A percentile compares a stretch with the other conserved stretches of the same genome.
phyloP scores from a whole-genome alignment of 1,140 invertebrate genomes.

The Gryllus bimaculatus region DNA sequence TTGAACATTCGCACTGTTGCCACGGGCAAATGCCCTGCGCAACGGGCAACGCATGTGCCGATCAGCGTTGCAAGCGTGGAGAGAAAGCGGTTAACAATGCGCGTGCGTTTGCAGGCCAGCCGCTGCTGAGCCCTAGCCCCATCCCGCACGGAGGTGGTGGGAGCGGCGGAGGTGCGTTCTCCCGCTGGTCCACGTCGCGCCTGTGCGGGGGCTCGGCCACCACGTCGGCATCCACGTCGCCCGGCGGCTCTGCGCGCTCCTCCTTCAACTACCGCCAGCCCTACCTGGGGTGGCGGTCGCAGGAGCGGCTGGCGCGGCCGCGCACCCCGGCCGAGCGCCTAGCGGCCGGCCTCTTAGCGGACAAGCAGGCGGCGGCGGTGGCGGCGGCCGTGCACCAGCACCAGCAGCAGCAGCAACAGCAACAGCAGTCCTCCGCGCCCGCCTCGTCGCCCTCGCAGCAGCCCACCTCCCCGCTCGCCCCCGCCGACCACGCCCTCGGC shows the following conservation, averaged over 20 bases:
- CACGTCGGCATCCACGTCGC: constrained; percentile 42
- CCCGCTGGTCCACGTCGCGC: constrained; percentile 76
- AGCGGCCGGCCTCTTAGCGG: constrained; percentile 45
- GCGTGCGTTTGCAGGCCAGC: constrained; percentile 7
- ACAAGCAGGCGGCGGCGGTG: constrained; percentile 28
- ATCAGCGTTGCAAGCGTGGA: too few relatives aligned
- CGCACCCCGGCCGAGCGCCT: constrained; percentile 75
- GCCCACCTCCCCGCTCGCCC: background rate
- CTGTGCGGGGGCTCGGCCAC: constrained; percentile 55
- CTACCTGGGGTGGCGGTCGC: constrained; percentile 81
- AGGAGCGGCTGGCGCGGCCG: constrained; percentile 65
- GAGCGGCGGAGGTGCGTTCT: constrained; percentile 37
- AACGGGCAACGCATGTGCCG: too few relatives aligned
- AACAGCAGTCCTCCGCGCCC: background rate
- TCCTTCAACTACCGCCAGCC: constrained; percentile 61
- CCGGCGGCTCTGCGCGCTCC: constrained; percentile 49
- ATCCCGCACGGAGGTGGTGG: constrained; percentile 32
- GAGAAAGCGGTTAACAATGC: too few relatives aligned
- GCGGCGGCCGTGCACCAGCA: constrained; percentile 23
- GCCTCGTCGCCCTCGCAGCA: background rate
- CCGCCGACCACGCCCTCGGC: background rate
- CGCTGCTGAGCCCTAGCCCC: constrained; percentile 37
- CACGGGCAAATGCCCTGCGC: too few relatives aligned
- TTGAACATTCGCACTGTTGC: too few relatives aligned
- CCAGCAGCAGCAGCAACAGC: background rate